phyloP scores from a whole-genome alignment of 2,797 vertebrate species.

The Lepus townsendii region DNA sequence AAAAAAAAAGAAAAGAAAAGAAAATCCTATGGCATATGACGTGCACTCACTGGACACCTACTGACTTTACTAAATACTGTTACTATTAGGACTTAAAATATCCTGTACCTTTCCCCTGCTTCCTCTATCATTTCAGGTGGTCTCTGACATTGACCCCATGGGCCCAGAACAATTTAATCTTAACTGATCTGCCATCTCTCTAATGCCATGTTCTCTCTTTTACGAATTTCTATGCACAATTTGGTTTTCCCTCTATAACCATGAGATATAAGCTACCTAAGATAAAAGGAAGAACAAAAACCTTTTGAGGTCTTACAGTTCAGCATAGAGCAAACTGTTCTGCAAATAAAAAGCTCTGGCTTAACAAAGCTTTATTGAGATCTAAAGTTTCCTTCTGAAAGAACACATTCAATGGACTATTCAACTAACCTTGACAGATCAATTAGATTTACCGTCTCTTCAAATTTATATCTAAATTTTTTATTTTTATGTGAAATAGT shows the following conservation, averaged over 20 bases:
- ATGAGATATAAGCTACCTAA: slow-evolving; percentile 67
- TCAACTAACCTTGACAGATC: slow-evolving; percentile 62
- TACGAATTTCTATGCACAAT: slow-evolving; percentile 46
- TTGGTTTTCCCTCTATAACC: slow-evolving; percentile 40
- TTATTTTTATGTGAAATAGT: not conserved
- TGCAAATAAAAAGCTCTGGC: slow-evolving; percentile 59
- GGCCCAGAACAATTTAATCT: not conserved
- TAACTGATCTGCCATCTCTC: not conserved
- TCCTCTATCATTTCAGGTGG: not conserved
- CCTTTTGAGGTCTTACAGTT: slow-evolving; percentile 61
- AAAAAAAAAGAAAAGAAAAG: too few species aligned
- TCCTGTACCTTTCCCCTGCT: not conserved
- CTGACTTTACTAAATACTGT: not conserved
- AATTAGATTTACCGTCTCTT: slow-evolving; percentile 50
- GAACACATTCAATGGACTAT: slow-evolving; percentile 68
- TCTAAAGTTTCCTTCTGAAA: slow-evolving; percentile 60
- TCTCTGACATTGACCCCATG: not conserved
- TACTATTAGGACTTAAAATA: not conserved
- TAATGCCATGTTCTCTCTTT: slow-evolving; percentile 24
- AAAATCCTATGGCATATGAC: not conserved
- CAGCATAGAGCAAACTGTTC: slow-evolving; percentile 54
- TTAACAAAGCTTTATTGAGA: slow-evolving; percentile 75
- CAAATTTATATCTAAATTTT: slow-evolving; percentile 43
- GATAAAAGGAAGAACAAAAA: slow-evolving; percentile 67
- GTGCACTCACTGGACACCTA: not conserved